Evolutionary conservation across 2,888 invertebrate genomes (phyloP).

Genomic region (Tenthredo livida): DNA sequence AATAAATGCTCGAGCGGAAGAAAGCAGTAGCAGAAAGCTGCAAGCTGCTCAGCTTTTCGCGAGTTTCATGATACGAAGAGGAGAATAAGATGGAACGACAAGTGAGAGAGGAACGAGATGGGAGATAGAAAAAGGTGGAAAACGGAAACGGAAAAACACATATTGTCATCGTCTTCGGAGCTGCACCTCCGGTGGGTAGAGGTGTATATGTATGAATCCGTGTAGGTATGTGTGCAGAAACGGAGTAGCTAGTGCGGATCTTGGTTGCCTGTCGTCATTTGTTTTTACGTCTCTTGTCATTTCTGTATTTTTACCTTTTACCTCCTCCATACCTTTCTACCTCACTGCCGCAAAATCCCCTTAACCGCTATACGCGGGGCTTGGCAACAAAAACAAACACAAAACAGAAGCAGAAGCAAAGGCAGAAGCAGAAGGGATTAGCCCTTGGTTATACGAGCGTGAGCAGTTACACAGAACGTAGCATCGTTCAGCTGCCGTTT

Average conservation of each 20-base stretch:
- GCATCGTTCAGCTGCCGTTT: background rate
- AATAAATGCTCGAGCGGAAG: background rate
- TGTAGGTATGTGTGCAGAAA: background rate
- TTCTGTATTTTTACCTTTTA: slow-evolving; percentile 24
- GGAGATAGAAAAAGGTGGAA: slow-evolving; percentile 59
- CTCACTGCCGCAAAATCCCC: background rate
- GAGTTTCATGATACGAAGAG: slow-evolving; percentile 58
- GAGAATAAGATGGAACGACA: slow-evolving; percentile 61
- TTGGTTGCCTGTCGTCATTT: slow-evolving; percentile 61
- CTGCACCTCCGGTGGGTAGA: slow-evolving; percentile 41
- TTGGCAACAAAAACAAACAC: background rate
- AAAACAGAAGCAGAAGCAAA: slow-evolving; percentile 8
- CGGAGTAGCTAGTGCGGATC: background rate
- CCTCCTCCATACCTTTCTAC: slow-evolving; percentile 11
- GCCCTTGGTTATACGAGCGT: slow-evolving; percentile 5
- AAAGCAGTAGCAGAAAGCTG: slow-evolving; percentile 25
- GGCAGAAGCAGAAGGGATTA: slow-evolving; percentile 9
- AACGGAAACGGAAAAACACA: slow-evolving; percentile 59
- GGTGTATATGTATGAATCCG: background rate
- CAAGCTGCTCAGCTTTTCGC: slow-evolving; percentile 17
- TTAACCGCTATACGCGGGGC: background rate
- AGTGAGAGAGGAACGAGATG: background rate
- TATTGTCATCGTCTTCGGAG: slow-evolving; percentile 71
- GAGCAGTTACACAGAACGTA: slow-evolving; percentile 4
- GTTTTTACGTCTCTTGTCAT: slow-evolving; percentile 66